Percentiles rank a stretch among this genome's conserved stretches.
These are phyloP conservation scores for Timandra comae DNA, from an alignment of 2,888 invertebrate genomes.

Conservation along the genomic window DNA sequence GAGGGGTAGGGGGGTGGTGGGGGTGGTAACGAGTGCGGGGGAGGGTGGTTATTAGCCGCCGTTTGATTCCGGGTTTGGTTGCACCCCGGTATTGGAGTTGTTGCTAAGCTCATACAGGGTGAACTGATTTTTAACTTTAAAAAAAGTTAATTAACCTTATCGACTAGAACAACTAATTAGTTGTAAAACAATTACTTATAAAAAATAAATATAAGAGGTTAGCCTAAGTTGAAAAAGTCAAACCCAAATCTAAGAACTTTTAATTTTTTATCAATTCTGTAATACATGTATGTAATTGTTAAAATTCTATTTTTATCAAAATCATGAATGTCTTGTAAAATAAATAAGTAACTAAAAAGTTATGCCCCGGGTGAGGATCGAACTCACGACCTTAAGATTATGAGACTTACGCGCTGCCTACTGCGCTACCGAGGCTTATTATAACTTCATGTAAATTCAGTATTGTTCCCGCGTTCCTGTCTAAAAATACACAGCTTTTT, in stretches of 20 bases:
- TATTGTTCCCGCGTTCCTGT: neutral
- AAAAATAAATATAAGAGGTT: too few species aligned
- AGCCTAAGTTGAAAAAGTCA: too few species aligned
- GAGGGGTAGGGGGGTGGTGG: slow-evolving; percentile 1
- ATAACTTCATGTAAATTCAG: neutral
- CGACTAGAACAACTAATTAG: too few species aligned
- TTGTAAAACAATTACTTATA: too few species aligned
- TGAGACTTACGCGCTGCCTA: slow-evolving; percentile 89
- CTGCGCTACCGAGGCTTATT: slow-evolving; percentile 35
- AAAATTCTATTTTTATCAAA: too few species aligned
- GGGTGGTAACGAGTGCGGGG: slow-evolving; percentile 8
- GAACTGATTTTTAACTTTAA: slow-evolving; percentile 13
- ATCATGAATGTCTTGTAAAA: too few species aligned
- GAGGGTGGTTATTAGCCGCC: slow-evolving; percentile 40
- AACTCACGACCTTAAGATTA: slow-evolving; percentile 97
- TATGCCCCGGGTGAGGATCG: slow-evolving; percentile 94
- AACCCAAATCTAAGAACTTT: too few species aligned
- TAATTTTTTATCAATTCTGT: too few species aligned
- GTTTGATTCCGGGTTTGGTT: slow-evolving; percentile 31
- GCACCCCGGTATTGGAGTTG: slow-evolving; percentile 49
- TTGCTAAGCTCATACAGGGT: slow-evolving; percentile 30
- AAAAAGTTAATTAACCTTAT: too few species aligned
- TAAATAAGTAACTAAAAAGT: neutral
- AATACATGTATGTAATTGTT: too few species aligned
- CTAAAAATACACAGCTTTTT: too few species aligned